phyloP scores from a whole-genome alignment of 1,140 invertebrate genomes.

The Helicoverpa armigera region DNA sequence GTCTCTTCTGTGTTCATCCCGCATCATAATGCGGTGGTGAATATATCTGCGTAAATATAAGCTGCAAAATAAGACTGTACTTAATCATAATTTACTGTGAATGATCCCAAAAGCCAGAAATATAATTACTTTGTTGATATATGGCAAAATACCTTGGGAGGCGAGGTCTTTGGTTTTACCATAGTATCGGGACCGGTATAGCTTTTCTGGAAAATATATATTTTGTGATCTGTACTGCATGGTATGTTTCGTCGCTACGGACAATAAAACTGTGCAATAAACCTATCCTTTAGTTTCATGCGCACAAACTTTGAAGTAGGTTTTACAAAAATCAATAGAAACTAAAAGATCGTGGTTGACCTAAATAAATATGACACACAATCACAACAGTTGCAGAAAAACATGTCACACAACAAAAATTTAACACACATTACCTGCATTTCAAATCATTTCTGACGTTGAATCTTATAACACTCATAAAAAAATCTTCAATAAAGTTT shows the following conservation, averaged over 20 bases:
- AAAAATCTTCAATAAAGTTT: conserved; percentile 7
- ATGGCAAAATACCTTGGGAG: conserved; percentile 48
- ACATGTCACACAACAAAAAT: background rate
- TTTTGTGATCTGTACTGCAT: conserved; percentile 1
- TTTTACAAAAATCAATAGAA: conserved; percentile 39
- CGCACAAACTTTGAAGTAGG: background rate
- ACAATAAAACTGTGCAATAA: background rate
- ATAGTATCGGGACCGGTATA: conserved; percentile 52
- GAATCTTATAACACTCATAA: conserved; percentile 10
- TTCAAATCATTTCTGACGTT: conserved; percentile 16
- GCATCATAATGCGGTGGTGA: conserved; percentile 17
- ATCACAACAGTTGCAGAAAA: conserved; percentile 6
- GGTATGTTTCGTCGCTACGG: background rate
- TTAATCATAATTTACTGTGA: conserved; percentile 11
- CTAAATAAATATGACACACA: conserved; percentile 52
- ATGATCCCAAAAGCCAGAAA: conserved; percentile 49
- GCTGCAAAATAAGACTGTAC: conserved; percentile 31
- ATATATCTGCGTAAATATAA: conserved; percentile 1
- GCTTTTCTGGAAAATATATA: conserved; percentile 57
- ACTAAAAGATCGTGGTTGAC: conserved; percentile 41
- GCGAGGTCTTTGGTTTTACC: conserved; percentile 50
- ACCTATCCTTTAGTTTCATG: conserved; percentile 1
- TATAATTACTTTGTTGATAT: conserved; percentile 32
- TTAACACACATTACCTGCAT: background rate
- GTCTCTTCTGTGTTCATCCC: conserved; percentile 20